A percentile compares a stretch with the other conserved stretches of the same genome.
phyloP scores from a whole-genome alignment of 2,888 invertebrate genomes.

The Euclidia mi region DNA sequence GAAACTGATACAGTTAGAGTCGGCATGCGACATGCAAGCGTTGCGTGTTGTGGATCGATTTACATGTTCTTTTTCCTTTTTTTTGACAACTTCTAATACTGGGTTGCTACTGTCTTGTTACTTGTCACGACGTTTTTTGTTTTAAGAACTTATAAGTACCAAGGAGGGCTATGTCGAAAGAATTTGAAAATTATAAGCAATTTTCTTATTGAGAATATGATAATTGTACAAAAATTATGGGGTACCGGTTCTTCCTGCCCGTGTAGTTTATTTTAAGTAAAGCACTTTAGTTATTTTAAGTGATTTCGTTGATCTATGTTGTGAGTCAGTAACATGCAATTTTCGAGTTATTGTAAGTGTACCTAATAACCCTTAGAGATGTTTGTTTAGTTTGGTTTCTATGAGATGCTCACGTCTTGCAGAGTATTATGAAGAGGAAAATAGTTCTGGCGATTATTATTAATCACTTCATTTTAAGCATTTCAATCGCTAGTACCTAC shows the following conservation, averaged over 20 bases:
- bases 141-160: conserved; percentile 64
- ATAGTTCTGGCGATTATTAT: no score
- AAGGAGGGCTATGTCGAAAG: conserved; percentile 66
- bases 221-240: conserved; percentile 54
- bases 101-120: conserved; percentile 83
- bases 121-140: conserved; percentile 65
- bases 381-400: conserved; percentile 1
- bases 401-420: no score
- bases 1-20: conserved; percentile 50
- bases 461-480: no score
- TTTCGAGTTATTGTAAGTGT: conserved; percentile 11
- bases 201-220: conserved; percentile 56
- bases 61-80: conserved; percentile 79
- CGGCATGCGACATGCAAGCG: conserved; percentile 58
- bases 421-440: no score
- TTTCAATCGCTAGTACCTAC: no score
- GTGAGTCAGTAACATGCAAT: conserved; percentile 17
- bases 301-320: conserved; percentile 11
- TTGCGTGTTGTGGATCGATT: conserved; percentile 84
- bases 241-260: conserved; percentile 46
- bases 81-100: conserved; percentile 74
- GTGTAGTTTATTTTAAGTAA: conserved; percentile 42
- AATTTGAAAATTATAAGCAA: conserved; percentile 64
- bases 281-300: conserved; percentile 36
- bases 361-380: neutral